Evolutionary conservation across 2,797 vertebrate species (phyloP).

Genomic region (Argentina silus): DNA sequence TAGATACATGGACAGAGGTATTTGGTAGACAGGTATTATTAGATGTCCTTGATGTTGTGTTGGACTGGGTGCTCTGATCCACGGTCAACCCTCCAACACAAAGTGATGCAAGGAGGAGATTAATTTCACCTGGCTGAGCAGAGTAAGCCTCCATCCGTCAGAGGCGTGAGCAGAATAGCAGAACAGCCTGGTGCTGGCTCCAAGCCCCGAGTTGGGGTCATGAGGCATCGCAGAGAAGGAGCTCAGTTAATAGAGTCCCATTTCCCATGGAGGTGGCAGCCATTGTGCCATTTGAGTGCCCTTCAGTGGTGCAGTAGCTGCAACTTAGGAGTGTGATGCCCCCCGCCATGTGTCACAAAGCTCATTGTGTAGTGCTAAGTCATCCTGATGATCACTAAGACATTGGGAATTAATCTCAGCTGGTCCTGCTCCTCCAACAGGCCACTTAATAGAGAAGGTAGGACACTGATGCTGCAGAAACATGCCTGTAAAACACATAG

Average conservation of each 20-base stretch:
- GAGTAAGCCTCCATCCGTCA: neutral
- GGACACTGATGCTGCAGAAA: neutral
- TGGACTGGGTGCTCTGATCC: neutral
- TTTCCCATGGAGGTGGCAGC: neutral
- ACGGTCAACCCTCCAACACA: neutral
- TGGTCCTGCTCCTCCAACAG: constrained; percentile 13
- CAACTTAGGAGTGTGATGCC: neutral
- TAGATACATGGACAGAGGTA: constrained; percentile 8
- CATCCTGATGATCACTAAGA: neutral
- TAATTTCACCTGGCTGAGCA: neutral
- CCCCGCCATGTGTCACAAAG: neutral
- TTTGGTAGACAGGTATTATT: neutral
- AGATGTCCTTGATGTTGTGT: neutral
- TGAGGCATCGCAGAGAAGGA: neutral
- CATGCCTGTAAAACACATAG: neutral
- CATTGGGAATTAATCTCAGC: neutral
- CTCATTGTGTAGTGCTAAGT: neutral
- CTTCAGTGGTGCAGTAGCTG: neutral
- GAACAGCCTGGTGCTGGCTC: neutral
- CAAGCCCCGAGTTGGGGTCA: neutral
- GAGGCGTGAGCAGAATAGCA: neutral
- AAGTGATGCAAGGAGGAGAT: neutral
- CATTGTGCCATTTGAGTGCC: neutral
- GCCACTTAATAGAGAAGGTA: constrained; percentile 3
- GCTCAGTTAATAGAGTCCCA: neutral